Conservation (phyloP, 2,113 vertebrate genomes). For the Tetrao urogallus region DNA sequence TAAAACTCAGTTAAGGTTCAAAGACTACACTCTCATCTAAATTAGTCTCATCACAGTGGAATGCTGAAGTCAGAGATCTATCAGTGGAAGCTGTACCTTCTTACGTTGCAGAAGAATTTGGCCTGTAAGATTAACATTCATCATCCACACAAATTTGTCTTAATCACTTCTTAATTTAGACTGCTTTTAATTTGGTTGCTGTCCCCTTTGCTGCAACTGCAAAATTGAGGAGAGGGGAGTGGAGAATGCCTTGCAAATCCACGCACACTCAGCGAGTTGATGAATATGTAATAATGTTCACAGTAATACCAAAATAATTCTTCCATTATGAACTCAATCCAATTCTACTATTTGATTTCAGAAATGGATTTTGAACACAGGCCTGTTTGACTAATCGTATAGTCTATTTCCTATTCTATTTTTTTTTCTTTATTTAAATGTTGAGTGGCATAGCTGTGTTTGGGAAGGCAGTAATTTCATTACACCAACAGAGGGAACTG, state of each 20-base stretch:
- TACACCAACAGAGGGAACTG: slow-evolving; percentile 71
- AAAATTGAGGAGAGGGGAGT: not conserved
- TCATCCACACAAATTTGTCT: not conserved
- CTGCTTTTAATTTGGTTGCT: not conserved
- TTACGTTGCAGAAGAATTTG: not conserved
- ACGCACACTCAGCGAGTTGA: slow-evolving; percentile 19
- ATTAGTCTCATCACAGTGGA: not conserved
- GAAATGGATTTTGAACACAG: slow-evolving; percentile 73
- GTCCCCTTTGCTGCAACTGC: not conserved
- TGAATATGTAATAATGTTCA: slow-evolving; percentile 50
- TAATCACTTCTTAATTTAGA: slow-evolving; percentile 30
- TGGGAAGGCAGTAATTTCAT: slow-evolving; percentile 68
- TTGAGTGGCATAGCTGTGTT: slow-evolving; percentile 55
- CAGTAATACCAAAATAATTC: slow-evolving; percentile 65
- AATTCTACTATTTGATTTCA: slow-evolving; percentile 75
- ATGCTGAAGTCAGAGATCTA: not conserved
- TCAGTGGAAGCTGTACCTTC: not conserved
- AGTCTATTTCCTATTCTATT: slow-evolving; percentile 64
- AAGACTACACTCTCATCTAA: not conserved
- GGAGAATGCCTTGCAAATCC: slow-evolving; percentile 20
- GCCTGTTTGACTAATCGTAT: slow-evolving; percentile 70
- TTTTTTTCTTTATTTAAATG: slow-evolving; percentile 39
- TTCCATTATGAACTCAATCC: slow-evolving; percentile 69
- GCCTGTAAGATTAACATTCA: not conserved
- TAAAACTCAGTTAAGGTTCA: not conserved